Evolutionary conservation across 23 tunicate genomes (phyloP).

Genomic region (Corella eumyota): DNA sequence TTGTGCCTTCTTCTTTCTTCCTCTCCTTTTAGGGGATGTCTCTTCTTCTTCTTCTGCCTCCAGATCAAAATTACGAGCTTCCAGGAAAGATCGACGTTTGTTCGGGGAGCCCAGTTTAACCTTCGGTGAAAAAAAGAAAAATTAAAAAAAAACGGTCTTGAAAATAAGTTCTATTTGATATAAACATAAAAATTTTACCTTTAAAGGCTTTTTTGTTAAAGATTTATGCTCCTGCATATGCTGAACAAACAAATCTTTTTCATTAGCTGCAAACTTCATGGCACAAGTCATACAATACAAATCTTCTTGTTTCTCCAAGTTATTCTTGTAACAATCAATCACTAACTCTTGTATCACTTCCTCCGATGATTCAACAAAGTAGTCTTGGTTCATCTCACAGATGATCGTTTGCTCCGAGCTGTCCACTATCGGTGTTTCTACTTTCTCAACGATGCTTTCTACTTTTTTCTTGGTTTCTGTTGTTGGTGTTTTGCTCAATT

Average conservation of each 20-base stretch:
- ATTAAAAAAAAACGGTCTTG: too few species aligned
- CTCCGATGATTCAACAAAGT: neutral
- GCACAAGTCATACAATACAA: constrained; percentile 20
- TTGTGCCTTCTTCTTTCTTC: too few species aligned
- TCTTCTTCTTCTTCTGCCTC: too few species aligned
- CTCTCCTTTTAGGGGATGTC: too few species aligned
- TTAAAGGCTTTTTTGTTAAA: too few species aligned
- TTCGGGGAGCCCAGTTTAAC: too few species aligned
- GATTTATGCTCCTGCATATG: constrained; percentile 27
- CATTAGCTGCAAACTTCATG: constrained; percentile 2
- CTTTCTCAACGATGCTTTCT: neutral
- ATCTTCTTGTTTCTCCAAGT: constrained; percentile 2
- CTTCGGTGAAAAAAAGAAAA: too few species aligned
- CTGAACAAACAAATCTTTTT: constrained; percentile 6
- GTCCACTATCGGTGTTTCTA: neutral
- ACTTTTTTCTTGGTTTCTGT: neutral
- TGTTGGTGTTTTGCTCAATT: neutral
- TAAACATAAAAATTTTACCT: too few species aligned
- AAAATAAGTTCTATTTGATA: too few species aligned
- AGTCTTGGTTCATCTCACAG: neutral
- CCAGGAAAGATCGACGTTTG: too few species aligned
- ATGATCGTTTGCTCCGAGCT: neutral
- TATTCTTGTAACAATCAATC: neutral
- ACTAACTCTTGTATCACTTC: neutral
- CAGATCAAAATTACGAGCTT: too few species aligned